Conservation (phyloP, 1,140 invertebrate species). For the Phortica variegata region DNA sequence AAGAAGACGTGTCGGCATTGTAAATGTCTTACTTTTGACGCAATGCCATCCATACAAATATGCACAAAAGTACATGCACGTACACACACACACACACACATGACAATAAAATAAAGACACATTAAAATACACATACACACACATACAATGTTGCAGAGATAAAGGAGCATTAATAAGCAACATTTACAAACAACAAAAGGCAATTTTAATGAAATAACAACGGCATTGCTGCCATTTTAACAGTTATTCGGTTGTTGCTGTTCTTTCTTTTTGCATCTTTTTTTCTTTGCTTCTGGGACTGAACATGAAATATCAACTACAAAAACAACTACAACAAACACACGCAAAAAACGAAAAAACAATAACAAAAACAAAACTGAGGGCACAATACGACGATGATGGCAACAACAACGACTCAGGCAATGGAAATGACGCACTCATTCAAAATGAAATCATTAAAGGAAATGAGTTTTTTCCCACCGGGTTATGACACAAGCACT, state of each 20-base stretch:
- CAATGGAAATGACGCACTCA: too few relatives aligned
- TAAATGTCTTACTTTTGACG: too few relatives aligned
- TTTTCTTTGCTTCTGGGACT: too few relatives aligned
- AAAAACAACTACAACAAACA: slow-evolving; percentile 5
- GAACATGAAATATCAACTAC: background rate
- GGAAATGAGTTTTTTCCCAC: slow-evolving; percentile 53
- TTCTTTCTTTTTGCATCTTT: too few relatives aligned
- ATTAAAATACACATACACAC: slow-evolving; percentile 7
- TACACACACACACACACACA: slow-evolving; percentile 13
- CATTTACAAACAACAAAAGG: slow-evolving; percentile 55
- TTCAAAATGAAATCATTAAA: slow-evolving; percentile 55
- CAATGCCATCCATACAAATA: too few relatives aligned
- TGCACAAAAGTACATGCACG: slow-evolving; percentile 3
- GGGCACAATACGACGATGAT: background rate
- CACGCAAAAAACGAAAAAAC: background rate
- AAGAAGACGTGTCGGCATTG: too few relatives aligned
- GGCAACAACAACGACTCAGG: slow-evolving; percentile 16
- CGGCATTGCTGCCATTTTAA: slow-evolving; percentile 14
- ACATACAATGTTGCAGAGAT: slow-evolving; percentile 28
- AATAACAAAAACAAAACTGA: slow-evolving; percentile 5
- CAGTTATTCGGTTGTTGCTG: slow-evolving; percentile 12
- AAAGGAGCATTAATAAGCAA: slow-evolving; percentile 50
- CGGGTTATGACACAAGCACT: slow-evolving; percentile 54
- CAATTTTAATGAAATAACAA: slow-evolving; percentile 54
- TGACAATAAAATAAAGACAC: background rate